These are phyloP conservation scores for Octopus bimaculoides DNA, from an alignment of 1,140 invertebrate species.

Conservation along the genomic window DNA sequence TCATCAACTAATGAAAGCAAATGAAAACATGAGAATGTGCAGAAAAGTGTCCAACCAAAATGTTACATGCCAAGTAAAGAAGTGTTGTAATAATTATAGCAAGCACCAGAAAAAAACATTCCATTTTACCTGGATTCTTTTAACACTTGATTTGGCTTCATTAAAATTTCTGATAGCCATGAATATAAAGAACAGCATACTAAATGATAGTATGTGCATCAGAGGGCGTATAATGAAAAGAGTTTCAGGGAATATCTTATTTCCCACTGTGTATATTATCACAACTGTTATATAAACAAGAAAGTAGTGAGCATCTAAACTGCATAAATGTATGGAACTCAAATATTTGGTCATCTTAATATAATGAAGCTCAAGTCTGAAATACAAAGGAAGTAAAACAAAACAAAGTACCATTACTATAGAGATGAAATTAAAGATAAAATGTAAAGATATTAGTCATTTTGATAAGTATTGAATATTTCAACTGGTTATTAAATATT, in stretches of 20 bases:
- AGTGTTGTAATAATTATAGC: no score
- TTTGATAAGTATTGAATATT: no score
- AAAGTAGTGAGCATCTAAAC: not conserved
- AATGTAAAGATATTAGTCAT: not conserved
- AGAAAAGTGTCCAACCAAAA: no score
- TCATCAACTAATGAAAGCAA: no score
- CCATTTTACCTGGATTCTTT: not conserved
- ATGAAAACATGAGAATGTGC: no score
- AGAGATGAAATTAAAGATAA: not conserved
- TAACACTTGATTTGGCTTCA: not conserved
- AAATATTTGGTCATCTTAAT: not conserved
- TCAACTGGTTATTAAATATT: no score
- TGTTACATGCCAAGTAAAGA: no score
- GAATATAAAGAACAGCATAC: conserved; percentile 4
- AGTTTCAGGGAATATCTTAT: not conserved
- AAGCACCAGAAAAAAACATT: no score
- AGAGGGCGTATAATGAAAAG: not conserved
- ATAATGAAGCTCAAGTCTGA: conserved; percentile 5
- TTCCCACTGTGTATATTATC: not conserved
- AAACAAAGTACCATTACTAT: not conserved
- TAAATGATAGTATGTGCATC: not conserved
- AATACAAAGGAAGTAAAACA: not conserved
- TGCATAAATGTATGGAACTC: not conserved
- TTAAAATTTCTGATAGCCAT: not conserved
- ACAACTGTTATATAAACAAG: not conserved